A percentile compares a stretch with the other conserved stretches of the same genome.
Conservation (phyloP, 2,797 vertebrate genomes). For the Sebastes flavidus region DNA sequence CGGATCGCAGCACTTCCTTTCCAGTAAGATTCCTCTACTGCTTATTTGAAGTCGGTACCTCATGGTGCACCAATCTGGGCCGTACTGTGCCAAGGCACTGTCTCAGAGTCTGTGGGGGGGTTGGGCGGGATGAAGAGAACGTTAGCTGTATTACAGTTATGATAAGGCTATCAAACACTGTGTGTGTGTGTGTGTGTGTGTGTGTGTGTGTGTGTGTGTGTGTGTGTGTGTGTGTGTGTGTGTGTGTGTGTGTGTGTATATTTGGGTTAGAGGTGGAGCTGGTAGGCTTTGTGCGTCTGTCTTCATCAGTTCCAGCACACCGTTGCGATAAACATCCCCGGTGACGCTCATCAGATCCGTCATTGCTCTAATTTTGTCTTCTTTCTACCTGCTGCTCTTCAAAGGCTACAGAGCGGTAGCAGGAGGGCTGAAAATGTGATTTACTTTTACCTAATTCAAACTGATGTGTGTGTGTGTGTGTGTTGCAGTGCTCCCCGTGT, state of each 20-base stretch:
- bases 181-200: neutral
- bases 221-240: neutral
- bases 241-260: neutral
- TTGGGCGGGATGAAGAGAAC: neutral
- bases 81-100: conserved; percentile 23
- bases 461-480: conserved; percentile 25
- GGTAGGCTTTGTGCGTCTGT: conserved; percentile 37
- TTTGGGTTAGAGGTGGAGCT: conserved; percentile 62
- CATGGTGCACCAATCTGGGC: conserved; percentile 30
- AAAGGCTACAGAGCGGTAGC: conserved; percentile 34
- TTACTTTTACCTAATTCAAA: conserved; percentile 49
- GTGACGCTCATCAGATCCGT: conserved; percentile 39
- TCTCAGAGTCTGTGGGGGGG: neutral
- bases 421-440: conserved; percentile 24
- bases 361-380: conserved; percentile 54
- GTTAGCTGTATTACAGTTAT: conserved; percentile 16
- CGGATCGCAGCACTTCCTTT: conserved; percentile 97
- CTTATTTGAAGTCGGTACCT: conserved; percentile 54
- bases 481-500: conserved; percentile 8
- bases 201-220: neutral
- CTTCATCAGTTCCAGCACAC: conserved; percentile 36
- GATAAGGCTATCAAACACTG: neutral
- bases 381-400: conserved; percentile 60
- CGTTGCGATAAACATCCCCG: conserved; percentile 27
- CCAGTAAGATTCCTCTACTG: conserved; percentile 84